A percentile compares a stretch with the other conserved stretches of the same genome.
Conservation (phyloP, 2,888 invertebrate genomes). For the Oxyteleia sp. region DNA sequence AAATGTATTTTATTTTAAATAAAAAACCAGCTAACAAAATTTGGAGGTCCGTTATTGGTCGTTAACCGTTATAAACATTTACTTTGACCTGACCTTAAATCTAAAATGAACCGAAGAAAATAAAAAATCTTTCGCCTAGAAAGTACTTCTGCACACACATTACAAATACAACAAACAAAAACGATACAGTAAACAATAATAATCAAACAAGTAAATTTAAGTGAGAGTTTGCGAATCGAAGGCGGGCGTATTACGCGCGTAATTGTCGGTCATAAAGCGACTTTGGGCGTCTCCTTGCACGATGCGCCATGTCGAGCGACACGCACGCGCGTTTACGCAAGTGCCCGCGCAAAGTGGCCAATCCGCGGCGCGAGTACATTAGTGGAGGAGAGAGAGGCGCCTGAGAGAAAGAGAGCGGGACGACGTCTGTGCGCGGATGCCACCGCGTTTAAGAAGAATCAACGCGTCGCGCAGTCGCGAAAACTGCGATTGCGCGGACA, state of each 20-base stretch:
- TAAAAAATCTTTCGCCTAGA: too few relatives aligned
- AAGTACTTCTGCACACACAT: too few relatives aligned
- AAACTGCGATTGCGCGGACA: slow-evolving; percentile 8
- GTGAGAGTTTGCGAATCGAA: neutral
- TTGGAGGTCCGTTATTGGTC: too few relatives aligned
- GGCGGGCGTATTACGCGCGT: slow-evolving; percentile 19
- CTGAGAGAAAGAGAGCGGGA: slow-evolving; percentile 4
- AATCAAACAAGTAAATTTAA: too few relatives aligned
- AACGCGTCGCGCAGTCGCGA: slow-evolving; percentile 40
- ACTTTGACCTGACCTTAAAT: too few relatives aligned
- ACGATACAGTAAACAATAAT: too few relatives aligned
- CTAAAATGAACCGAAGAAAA: too few relatives aligned
- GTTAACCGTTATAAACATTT: too few relatives aligned
- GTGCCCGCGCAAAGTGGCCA: slow-evolving; percentile 57
- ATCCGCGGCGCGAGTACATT: slow-evolving; percentile 41
- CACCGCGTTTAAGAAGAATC: slow-evolving; percentile 37
- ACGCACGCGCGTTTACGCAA: slow-evolving; percentile 69
- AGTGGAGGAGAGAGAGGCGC: slow-evolving; percentile 10
- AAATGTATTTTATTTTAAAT: too few relatives aligned
- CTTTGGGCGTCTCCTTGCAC: slow-evolving; percentile 61
- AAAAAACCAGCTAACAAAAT: too few relatives aligned
- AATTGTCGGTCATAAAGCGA: slow-evolving; percentile 44
- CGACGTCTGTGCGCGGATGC: neutral
- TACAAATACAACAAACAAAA: too few relatives aligned
- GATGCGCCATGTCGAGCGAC: slow-evolving; percentile 63